Base-by-base conservation (phyloP, 1,140 invertebrate species). In the Lepidurus couesii region DNA sequence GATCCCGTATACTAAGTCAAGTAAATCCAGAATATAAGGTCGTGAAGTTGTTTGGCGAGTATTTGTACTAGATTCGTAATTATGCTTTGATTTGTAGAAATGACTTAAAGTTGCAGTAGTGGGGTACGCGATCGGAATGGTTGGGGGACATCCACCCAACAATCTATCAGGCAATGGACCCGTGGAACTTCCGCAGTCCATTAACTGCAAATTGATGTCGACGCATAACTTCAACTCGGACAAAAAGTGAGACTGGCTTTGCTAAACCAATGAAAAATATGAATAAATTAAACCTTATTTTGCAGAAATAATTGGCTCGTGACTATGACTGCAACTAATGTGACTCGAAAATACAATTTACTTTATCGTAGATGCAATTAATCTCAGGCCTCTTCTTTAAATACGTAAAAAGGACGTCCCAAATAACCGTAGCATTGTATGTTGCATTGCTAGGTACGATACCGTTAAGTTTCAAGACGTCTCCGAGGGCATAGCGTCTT, bases 201-300 rank as follows among this genome's bases (percentile, higher is more conserved):
- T 44, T n/a, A 79, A 24, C 10, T 24, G 16, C 43, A 79, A 26
- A 21, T 79, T 75, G 34, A 44, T 43, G 34, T 45, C 42, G 7
- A 79, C 45, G 44, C 78, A 79, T 24, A 79, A 43, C 44, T 74
- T 79, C 42, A 79, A 21, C 21, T 79, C 78, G 7, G 78, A 75
- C 74, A 79, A 43, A 47, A 75, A 79, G 34, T 74, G 24, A 1
- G 65, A 16, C 10, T 75, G 73, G 75, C 73, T 75, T 44, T 74
- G 26, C 78, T 79, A 47, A 24, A n/a, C 1, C n/a, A 10, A 75
- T 3, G 65, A n/a, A 75, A 75, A 42, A 7, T 75, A 24, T 13
- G 0, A 43, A 73, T 42, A 8, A 78, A 9, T 26, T 21, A 44
- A 26, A 43, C 6, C 42, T 74, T 78, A 74, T 3, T 34, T 24